A percentile compares a stretch with the other conserved stretches of the same genome.
Conservation (phyloP, 2,888 invertebrate species). For the Conus canariensis region DNA sequence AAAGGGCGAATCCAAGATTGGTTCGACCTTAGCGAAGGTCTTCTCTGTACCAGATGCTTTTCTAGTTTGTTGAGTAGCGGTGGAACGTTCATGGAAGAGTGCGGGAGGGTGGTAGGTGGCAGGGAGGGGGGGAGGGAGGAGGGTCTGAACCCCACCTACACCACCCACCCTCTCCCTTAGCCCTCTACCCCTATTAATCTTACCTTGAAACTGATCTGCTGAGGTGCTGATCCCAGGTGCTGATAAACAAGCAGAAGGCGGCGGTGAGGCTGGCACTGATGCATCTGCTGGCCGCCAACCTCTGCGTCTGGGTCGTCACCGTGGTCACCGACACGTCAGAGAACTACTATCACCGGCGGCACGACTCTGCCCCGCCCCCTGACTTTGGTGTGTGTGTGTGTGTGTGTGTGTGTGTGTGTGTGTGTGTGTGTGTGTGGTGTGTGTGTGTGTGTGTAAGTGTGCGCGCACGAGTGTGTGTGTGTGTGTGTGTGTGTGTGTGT, state of each 20-base stretch:
- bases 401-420: neutral
- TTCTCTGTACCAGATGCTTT: too few relatives aligned
- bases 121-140: too few relatives aligned
- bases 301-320: slow-evolving; percentile 98
- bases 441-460: slow-evolving; percentile 15
- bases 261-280: slow-evolving; percentile 97
- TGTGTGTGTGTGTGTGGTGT: neutral
- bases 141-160: too few relatives aligned
- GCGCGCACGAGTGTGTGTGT: neutral
- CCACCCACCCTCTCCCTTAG: too few relatives aligned
- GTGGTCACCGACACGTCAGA: slow-evolving; percentile 97
- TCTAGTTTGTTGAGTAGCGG: too few relatives aligned
- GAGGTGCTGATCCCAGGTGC: slow-evolving; percentile 84
- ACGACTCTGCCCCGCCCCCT: slow-evolving; percentile 27
- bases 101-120: too few relatives aligned
- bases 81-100: too few relatives aligned
- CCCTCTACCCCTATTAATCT: too few relatives aligned
- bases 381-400: neutral
- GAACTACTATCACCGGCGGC: slow-evolving; percentile 79
- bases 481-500: too few relatives aligned
- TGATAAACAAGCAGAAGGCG: slow-evolving; percentile 98
- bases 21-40: too few relatives aligned
- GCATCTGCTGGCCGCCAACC: slow-evolving; percentile 98
- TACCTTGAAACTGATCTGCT: too few relatives aligned
- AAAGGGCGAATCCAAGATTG: too few relatives aligned